These are phyloP conservation scores for Acipenser transmontanus DNA, from an alignment of 2,797 vertebrate genomes.

Conservation along the genomic window DNA sequence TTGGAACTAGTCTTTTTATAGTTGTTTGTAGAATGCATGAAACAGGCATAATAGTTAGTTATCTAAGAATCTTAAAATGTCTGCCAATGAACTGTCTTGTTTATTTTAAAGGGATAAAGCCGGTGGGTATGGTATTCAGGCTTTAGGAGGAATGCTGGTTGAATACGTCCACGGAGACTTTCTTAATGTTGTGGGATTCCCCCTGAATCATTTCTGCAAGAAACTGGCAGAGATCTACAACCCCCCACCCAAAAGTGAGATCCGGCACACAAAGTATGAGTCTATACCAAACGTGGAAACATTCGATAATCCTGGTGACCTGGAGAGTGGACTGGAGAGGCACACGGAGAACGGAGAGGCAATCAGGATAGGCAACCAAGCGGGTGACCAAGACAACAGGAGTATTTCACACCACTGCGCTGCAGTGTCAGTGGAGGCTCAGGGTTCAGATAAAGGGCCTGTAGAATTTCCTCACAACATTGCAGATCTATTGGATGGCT, in stretches of 20 bases:
- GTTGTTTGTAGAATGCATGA: no score
- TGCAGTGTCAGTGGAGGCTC: slow-evolving; percentile 2
- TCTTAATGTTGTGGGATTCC: slow-evolving; percentile 90
- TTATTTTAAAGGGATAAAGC: slow-evolving; percentile 83
- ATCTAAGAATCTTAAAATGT: no score
- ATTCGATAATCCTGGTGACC: slow-evolving; percentile 37
- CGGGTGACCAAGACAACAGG: slow-evolving; percentile 14
- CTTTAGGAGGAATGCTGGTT: slow-evolving; percentile 88
- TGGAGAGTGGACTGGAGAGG: slow-evolving; percentile 25
- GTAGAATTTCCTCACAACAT: slow-evolving; percentile 49
- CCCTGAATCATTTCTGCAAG: slow-evolving; percentile 91
- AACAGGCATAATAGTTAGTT: no score
- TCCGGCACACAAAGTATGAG: slow-evolving; percentile 24
- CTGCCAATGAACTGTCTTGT: neutral
- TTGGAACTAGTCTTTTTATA: no score
- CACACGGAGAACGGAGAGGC: slow-evolving; percentile 8
- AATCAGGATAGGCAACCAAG: no score
- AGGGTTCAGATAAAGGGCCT: slow-evolving; percentile 23
- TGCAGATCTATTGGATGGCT: slow-evolving; percentile 70
- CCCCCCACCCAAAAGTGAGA: slow-evolving; percentile 18
- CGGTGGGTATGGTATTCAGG: slow-evolving; percentile 91
- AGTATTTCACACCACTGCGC: neutral
- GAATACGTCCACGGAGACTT: slow-evolving; percentile 85
- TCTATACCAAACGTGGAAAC: slow-evolving; percentile 42
- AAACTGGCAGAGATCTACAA: slow-evolving; percentile 63